Base-by-base conservation (phyloP, 2,113 vertebrate species). In the Tachysurus fulvidraco region DNA sequence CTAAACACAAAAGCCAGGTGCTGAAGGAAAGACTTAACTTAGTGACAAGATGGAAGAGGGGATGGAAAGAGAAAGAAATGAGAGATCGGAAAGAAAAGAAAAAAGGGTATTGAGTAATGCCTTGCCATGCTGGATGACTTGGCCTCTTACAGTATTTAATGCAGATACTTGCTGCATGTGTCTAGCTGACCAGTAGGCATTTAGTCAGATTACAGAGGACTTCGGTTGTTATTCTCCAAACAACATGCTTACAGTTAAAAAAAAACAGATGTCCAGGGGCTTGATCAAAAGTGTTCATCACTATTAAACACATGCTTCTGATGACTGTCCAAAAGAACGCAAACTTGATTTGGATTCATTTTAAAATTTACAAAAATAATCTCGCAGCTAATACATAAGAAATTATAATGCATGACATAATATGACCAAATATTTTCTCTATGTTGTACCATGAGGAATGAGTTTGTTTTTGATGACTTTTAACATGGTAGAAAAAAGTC, bases 191-290 rank as follows among this genome's bases (percentile, higher is more conserved):
- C 91, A 91, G 90, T 91, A 92, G 92, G 92, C 92, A 93, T 92
- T 91, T 87, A 90, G 88, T 90, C 88, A 94, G 94, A 95, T 95
- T 95, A 95, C 93, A 94, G 94, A 94, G 92, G 92, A 94, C 93
- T 93, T 71, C 89, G 21, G 93, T 95, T 93, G 94, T 94, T 94
- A 95, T 88, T 77, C 87, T 90, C 89, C 87, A 86, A 91, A 91
- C 90, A 93, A 90, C 92, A 93, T 94, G 92, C 94, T 94, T 94
- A 92, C 89, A 90, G 82, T 17, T 36, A 50, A 5, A 50, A 84
- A 59, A 55, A 60, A 95, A 93, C 94, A 95, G 94, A 92, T 94
- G 91, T 85, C 69, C 91, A 89, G 86, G 88, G 92, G 88, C 7
- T 69, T 89, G 91, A 92, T 92, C 71, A 83, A 67, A 83, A 55